Evolutionary conservation across 2,797 vertebrate species (phyloP).

Genomic region (Coracias cyanogaster): DNA sequence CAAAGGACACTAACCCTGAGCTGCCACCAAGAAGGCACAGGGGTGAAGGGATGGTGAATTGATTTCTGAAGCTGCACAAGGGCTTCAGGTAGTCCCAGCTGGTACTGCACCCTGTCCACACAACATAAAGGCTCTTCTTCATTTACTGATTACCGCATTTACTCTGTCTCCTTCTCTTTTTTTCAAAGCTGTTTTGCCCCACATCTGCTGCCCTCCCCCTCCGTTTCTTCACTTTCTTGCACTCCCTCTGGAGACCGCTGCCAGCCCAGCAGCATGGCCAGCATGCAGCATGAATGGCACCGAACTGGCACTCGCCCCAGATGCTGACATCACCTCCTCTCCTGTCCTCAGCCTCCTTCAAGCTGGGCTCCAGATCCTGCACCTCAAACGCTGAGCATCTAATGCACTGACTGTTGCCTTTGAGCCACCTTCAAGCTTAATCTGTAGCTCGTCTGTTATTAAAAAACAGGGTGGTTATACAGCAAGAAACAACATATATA

Average conservation of each 20-base stretch:
- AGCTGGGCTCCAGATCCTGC: neutral
- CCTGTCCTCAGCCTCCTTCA: neutral
- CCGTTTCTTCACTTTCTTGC: neutral
- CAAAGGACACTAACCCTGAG: slow-evolving; percentile 46
- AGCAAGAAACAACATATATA: neutral
- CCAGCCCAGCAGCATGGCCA: neutral
- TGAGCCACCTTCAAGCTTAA: neutral
- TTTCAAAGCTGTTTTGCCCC: neutral
- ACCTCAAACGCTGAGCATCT: neutral
- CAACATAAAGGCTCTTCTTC: neutral
- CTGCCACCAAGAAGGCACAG: slow-evolving; percentile 38
- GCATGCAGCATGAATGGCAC: neutral
- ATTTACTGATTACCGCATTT: neutral
- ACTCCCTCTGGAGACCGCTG: neutral
- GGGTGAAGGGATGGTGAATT: neutral
- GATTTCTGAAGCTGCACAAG: neutral
- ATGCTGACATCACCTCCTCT: neutral
- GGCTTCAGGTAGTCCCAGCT: neutral
- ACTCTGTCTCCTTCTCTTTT: neutral
- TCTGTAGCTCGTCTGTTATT: neutral
- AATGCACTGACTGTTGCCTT: neutral
- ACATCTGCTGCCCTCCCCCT: neutral
- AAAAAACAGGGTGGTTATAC: neutral
- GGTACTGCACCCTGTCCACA: neutral
- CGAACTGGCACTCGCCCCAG: neutral